Base-by-base conservation (phyloP, 2,797 vertebrate genomes). In the Pampus argenteus region DNA sequence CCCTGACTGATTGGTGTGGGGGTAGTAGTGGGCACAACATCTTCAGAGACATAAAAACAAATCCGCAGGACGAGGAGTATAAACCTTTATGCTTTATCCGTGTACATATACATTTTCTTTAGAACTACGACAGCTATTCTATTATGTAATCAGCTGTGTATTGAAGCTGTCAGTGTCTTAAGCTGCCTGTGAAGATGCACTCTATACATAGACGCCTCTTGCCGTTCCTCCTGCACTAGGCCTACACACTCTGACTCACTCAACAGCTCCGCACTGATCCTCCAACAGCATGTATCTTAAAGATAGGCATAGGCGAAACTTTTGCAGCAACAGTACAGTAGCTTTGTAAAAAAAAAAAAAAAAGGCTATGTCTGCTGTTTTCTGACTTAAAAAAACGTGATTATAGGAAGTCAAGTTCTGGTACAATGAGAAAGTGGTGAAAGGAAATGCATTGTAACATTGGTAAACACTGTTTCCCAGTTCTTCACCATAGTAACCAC, bases 241-340 rank as follows among this genome's bases (percentile, higher is more conserved):
- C 89, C 86, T 79, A 88, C 87, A 80, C 69, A 11, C 68, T 74
- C 20, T 93, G 90, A 91, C 76, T 91, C 91, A 89, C 71, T n/a
- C 57, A 28, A 5, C 67, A 68, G 64, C 59, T 64, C 52, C 56
- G 20, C 40, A 6, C 75, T 48, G 36, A 47, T 66, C 45, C 70
- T 28, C 13, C 60, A 54, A 6, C 52, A 47, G 59, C 18, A 5
- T 47, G 47, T 8, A 20, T 78, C 59, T 62, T 59, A n/a, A 77
- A 75, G 63, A 67, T 14, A 57, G 36, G 51, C 17, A 17, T 14
- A 4, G 13, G 54, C 26, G 18, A 42, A 70, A 28, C 45, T 58
- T 57, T 49, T 60, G 31, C 25, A 29, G 34, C 25, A 20, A 18
- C 23, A 20, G 9, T 26, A 25, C 49, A 10, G 23, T 28, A 23